A percentile compares a stretch with the other conserved stretches of the same genome.
phyloP scores from a whole-genome alignment of 2,888 invertebrate genomes.

The Epistrophe eligans region DNA sequence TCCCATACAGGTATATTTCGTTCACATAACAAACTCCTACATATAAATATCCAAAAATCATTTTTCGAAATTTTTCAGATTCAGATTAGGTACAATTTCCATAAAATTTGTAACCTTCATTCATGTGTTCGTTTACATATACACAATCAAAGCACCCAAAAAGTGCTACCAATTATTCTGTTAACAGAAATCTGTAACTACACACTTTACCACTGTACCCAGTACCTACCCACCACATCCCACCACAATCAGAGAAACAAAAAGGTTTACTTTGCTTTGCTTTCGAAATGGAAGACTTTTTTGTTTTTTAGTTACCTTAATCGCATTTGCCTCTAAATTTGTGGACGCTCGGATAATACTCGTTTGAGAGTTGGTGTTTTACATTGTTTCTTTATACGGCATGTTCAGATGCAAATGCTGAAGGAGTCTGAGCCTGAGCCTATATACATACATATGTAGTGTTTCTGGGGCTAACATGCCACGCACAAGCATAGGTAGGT shows the following conservation, averaged over 20 bases:
- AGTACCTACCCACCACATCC: background rate
- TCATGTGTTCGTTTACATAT: background rate
- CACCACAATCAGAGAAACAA: background rate
- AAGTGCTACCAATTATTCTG: background rate
- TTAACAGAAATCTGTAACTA: background rate
- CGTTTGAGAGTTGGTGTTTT: slow-evolving; percentile 2
- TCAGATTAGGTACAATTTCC: background rate
- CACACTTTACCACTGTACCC: background rate
- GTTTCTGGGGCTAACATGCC: background rate
- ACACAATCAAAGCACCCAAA: background rate
- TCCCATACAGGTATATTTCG: no score
- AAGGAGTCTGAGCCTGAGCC: background rate
- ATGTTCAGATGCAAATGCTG: background rate
- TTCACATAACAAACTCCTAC: background rate
- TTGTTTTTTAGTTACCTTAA: background rate
- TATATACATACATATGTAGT: no score
- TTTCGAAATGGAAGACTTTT: background rate
- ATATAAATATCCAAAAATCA: background rate
- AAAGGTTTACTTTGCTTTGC: background rate
- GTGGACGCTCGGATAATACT: background rate
- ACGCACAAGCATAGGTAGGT: background rate
- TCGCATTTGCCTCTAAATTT: background rate
- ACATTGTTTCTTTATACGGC: background rate
- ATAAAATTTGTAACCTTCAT: background rate
- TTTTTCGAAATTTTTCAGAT: background rate